Evolutionary conservation across 2,888 invertebrate species (phyloP).

Genomic region (Kuschelorhynchus macadamiae): DNA sequence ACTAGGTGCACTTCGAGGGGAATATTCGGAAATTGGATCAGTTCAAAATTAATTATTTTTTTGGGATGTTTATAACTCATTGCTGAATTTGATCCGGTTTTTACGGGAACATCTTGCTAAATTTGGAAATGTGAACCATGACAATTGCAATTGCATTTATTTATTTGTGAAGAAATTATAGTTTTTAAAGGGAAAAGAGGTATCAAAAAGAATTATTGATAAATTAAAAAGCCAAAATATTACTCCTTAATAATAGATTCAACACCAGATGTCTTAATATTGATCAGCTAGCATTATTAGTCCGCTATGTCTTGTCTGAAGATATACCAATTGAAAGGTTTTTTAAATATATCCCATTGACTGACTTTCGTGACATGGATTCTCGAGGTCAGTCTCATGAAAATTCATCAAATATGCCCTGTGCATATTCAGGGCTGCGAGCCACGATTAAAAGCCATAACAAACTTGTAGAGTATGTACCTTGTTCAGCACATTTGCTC

Average conservation of each 20-base stretch:
- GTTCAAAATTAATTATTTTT: not conserved
- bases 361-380: not conserved
- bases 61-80: too few species aligned
- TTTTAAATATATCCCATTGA: not conserved
- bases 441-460: not conserved
- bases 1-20: not conserved
- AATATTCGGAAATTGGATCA: not conserved
- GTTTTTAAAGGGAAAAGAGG: not conserved
- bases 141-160: too few species aligned
- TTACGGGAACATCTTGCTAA: too few species aligned
- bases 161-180: too few species aligned
- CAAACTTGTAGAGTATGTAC: not conserved
- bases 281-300: not conserved
- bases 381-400: not conserved
- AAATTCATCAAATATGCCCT: not conserved
- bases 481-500: not conserved
- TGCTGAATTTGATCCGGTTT: too few species aligned
- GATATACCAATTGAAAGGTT: not conserved
- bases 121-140: too few species aligned
- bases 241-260: too few species aligned
- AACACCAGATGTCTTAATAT: too few species aligned
- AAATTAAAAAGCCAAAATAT: too few species aligned
- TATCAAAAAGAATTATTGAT: too few species aligned
- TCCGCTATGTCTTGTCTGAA: not conserved
- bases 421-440: not conserved